Evolutionary conservation across 2,888 invertebrate genomes (phyloP), one percentile per base, ranked within the genome.

Genomic region (Labia minor): DNA sequence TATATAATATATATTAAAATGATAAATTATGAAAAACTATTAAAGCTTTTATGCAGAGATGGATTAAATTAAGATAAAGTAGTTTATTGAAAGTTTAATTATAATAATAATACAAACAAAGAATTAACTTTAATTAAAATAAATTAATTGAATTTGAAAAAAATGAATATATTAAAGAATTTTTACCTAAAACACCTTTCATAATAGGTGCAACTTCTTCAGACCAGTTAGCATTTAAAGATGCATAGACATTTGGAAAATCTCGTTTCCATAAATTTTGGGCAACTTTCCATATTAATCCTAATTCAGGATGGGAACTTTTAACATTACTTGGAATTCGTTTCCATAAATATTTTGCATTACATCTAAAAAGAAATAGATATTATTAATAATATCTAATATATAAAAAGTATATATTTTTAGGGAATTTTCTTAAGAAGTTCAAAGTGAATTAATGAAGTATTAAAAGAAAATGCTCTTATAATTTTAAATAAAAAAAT

Each of bases 271-370:
- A 93, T 80, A 95, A 82, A 72, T 88, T 87, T 75, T 90, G 87
- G 6, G 90, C 93, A 1, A 95, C 87, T 16, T 81, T 78, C 91
- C 95, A 93, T 70, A 95, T 85, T 64, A 86, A 85, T 65, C 78
- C 79, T 71, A 95, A 79, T 80, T 95, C 93, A 67, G 86, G 81
- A 75, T 85, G 86, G 62, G 84, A 82, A 67, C 82, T 80, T 77
- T 91, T 93, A 11, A 90, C 78, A 72, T 78, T 82, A 67, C 81
- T 79, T 4, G 95, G 92, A 74, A 95, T 94, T 73, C 95, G 85
- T 78, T 93, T 93, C 95, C 95, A 95, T 71, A 95, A 80, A 77
- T 89, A 91, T 77, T 94, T 95, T 1, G 95, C 95, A 82, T 90
- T 90, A 74, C 89, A 90, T 75, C 92, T 92, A 77, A 26, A 80